Conservation (phyloP, 2,888 invertebrate genomes). For the Diaphora mendica region DNA sequence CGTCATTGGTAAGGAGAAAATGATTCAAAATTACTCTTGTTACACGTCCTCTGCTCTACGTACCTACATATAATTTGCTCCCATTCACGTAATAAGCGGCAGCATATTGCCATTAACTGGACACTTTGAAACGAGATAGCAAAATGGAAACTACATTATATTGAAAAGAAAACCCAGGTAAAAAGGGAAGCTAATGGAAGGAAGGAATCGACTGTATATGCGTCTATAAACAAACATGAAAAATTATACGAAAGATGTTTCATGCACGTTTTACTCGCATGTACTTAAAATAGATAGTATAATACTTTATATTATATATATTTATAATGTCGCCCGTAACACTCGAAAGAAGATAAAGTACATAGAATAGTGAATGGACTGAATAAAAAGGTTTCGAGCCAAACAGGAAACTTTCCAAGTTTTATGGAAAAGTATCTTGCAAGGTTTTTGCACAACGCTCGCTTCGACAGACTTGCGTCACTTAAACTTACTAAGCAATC, state of each 20-base stretch:
- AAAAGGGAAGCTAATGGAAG: neutral
- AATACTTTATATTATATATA: neutral
- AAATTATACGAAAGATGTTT: neutral
- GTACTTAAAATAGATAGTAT: neutral
- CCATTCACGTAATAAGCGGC: neutral
- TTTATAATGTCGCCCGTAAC: constrained; percentile 28
- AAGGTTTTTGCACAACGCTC: constrained; percentile 49
- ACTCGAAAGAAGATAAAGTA: constrained; percentile 33
- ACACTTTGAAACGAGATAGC: neutral
- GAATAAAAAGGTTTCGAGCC: constrained; percentile 51
- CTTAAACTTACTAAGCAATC: constrained; percentile 53
- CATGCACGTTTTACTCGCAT: neutral
- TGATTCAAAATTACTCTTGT: neutral
- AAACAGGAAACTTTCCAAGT: constrained; percentile 51
- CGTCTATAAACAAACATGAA: neutral
- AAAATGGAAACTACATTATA: neutral
- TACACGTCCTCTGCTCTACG: neutral
- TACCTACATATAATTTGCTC: neutral
- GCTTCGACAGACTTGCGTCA: constrained; percentile 47
- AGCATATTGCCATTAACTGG: neutral
- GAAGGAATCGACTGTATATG: neutral
- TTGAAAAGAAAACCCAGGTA: neutral
- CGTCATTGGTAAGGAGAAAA: neutral
- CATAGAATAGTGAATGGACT: constrained; percentile 50
- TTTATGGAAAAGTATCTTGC: constrained; percentile 48